Conservation (phyloP, 2,888 invertebrate genomes). For the Lepidochitona cinerea region DNA sequence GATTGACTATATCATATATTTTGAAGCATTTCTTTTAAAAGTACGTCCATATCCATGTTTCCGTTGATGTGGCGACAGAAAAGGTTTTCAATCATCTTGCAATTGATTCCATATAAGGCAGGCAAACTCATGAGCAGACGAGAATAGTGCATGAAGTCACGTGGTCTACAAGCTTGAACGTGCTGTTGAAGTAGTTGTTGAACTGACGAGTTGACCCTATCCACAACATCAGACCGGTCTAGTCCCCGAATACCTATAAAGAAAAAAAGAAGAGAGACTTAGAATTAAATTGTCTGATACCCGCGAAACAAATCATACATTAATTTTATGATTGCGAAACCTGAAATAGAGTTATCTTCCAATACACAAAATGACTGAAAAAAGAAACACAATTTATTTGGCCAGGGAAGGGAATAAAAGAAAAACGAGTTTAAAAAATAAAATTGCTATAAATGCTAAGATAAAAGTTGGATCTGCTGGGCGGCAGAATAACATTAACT, state of each 20-base stretch:
- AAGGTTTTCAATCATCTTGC: slow-evolving; percentile 62
- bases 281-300: too few relatives aligned
- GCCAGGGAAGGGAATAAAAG: too few relatives aligned
- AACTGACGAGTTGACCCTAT: slow-evolving; percentile 57
- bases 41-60: slow-evolving; percentile 59
- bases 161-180: slow-evolving; percentile 50
- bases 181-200: slow-evolving; percentile 64
- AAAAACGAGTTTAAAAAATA: too few relatives aligned
- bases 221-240: slow-evolving; percentile 50
- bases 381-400: too few relatives aligned
- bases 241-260: slow-evolving; percentile 56
- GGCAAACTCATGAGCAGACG: slow-evolving; percentile 64
- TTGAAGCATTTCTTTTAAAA: slow-evolving; percentile 61
- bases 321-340: too few relatives aligned
- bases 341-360: too few relatives aligned
- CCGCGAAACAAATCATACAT: too few relatives aligned
- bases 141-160: slow-evolving; percentile 65
- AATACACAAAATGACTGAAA: too few relatives aligned
- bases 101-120: slow-evolving; percentile 63
- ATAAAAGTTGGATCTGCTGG: too few relatives aligned
- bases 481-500: too few relatives aligned
- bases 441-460: too few relatives aligned
- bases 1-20: slow-evolving; percentile 29
- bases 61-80: slow-evolving; percentile 63
- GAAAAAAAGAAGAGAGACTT: slow-evolving; percentile 22